Conservation (phyloP, 2,113 vertebrate genomes). For the Colinus virginianus region DNA sequence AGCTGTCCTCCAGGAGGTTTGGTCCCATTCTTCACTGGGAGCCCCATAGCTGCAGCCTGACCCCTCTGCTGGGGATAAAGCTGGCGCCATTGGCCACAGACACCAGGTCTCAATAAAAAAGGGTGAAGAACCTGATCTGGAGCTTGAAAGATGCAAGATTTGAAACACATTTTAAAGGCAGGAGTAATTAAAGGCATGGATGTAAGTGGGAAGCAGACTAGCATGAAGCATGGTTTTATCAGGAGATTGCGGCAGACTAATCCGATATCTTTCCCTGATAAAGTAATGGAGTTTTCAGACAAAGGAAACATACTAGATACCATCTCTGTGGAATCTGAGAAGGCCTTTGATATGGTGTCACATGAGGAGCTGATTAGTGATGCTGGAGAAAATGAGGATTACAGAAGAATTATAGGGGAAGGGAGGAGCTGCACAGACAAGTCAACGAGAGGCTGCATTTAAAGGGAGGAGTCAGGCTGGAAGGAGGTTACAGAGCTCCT, state of each 20-base stretch:
- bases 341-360: neutral
- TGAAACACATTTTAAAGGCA: neutral
- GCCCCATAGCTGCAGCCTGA: neutral
- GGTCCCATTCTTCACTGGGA: neutral
- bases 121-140: neutral
- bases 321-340: slow-evolving; percentile 16
- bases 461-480: neutral
- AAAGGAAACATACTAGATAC: slow-evolving; percentile 21
- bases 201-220: neutral
- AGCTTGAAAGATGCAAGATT: neutral
- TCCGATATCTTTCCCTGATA: slow-evolving; percentile 44
- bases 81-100: rapidly evolving
- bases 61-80: neutral
- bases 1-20: neutral
- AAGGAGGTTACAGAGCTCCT: neutral
- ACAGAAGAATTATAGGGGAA: neutral
- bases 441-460: neutral
- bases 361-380: slow-evolving; percentile 25
- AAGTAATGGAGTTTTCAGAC: slow-evolving; percentile 50
- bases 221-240: neutral
- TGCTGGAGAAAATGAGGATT: neutral
- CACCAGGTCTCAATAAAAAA: rapidly evolving
- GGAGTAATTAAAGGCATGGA: slow-evolving; percentile 11
- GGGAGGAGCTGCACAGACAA: neutral
- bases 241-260: slow-evolving; percentile 26